Evolutionary conservation across 1,140 invertebrate genomes (phyloP).

Genomic region (Palaemon carinicauda): DNA sequence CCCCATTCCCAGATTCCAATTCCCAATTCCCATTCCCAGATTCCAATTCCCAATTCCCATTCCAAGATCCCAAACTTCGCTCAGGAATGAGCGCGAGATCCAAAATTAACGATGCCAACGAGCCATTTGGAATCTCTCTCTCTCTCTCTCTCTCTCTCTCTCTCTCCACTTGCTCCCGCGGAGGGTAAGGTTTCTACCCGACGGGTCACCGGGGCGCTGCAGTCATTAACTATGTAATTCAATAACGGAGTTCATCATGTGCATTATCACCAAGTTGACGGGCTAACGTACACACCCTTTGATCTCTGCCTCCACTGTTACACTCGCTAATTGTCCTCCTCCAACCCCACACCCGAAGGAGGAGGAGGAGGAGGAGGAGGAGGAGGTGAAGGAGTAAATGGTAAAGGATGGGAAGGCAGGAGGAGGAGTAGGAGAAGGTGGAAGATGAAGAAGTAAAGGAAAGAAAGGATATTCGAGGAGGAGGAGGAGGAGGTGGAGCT

Average conservation of each 20-base stretch:
- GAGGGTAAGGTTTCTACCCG: not conserved
- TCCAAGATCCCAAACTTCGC: too few relatives aligned
- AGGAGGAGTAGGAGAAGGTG: not conserved
- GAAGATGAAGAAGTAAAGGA: not conserved
- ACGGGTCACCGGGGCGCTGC: conserved; percentile 5
- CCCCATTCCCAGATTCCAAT: too few relatives aligned
- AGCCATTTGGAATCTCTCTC: too few relatives aligned
- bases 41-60: too few relatives aligned
- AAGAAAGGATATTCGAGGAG: too few relatives aligned
- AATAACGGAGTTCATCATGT: conserved; percentile 52
- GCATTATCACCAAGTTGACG: conserved; percentile 56
- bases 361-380: not conserved
- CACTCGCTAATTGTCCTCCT: conserved; percentile 19
- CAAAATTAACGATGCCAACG: too few relatives aligned
- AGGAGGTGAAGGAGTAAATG: not conserved
- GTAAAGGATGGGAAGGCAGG: not conserved
- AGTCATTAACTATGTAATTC: conserved; percentile 47
- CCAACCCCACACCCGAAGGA: not conserved
- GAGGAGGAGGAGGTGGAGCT: too few relatives aligned
- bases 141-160: too few relatives aligned
- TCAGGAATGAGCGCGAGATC: too few relatives aligned
- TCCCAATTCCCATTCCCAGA: too few relatives aligned
- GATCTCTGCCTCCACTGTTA: conserved; percentile 22
- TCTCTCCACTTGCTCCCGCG: not conserved
- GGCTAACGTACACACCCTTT: conserved; percentile 39